Evolutionary conservation across 2,113 vertebrate species (phyloP).

Genomic region (Phainopepla nitens): DNA sequence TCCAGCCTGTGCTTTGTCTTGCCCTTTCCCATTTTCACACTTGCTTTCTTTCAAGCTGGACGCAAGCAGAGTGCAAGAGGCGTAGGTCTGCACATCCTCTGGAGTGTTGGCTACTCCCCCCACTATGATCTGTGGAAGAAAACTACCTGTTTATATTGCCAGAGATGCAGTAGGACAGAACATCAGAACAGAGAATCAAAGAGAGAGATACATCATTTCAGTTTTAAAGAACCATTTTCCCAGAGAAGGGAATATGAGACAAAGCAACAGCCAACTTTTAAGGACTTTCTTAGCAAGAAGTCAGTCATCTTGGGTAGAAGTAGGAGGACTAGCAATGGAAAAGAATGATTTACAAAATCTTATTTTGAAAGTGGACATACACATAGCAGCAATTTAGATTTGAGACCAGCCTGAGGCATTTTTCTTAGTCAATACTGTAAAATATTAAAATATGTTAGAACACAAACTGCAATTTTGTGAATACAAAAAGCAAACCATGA

Average conservation of each 20-base stretch:
- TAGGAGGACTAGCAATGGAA: not conserved
- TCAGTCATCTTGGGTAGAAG: not conserved
- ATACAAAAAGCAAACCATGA: not conserved
- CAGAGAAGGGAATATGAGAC: not conserved
- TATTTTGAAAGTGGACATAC: not conserved
- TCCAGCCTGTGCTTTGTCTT: slow-evolving; percentile 64
- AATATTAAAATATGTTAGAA: not conserved
- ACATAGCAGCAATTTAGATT: not conserved
- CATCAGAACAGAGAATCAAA: not conserved
- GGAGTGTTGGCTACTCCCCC: slow-evolving; percentile 88
- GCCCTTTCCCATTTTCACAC: slow-evolving; percentile 18
- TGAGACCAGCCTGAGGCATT: not conserved
- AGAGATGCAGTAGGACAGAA: not conserved
- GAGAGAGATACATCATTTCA: not conserved
- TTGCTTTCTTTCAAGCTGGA: slow-evolving; percentile 69
- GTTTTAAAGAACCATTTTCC: not conserved
- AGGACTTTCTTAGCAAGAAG: not conserved
- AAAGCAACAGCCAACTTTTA: not conserved
- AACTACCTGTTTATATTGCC: not conserved
- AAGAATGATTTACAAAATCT: not conserved
- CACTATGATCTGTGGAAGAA: slow-evolving; percentile 85
- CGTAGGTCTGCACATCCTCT: slow-evolving; percentile 84
- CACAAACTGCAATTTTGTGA: not conserved
- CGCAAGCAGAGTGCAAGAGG: slow-evolving; percentile 90
- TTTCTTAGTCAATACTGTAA: not conserved